A percentile compares a stretch with the other conserved stretches of the same genome.
phyloP scores from a whole-genome alignment of 2,888 invertebrate species.

The Mylabris sibirica region DNA sequence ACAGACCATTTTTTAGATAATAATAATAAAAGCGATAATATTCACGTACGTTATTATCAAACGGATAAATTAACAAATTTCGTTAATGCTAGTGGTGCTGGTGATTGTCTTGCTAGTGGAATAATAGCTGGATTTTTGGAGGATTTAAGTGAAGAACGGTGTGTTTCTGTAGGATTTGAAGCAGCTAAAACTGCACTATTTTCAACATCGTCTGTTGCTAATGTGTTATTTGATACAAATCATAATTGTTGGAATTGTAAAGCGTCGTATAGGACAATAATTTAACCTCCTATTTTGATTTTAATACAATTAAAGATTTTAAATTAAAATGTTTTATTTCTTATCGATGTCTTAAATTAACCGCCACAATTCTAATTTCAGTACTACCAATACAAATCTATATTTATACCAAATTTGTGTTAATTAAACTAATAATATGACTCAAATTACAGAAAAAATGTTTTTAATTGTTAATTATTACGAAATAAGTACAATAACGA shows the following conservation, averaged over 20 bases:
- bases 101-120: conserved; percentile 79
- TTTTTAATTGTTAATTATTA: too few species aligned
- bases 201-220: conserved; percentile 69
- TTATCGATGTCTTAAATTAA: not conserved
- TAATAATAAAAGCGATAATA: conserved; percentile 14
- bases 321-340: not conserved
- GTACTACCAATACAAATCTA: too few species aligned
- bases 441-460: too few species aligned
- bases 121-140: conserved; percentile 71
- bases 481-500: too few species aligned
- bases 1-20: conserved; percentile 46
- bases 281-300: not conserved
- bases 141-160: conserved; percentile 65
- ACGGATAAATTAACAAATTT: conserved; percentile 60
- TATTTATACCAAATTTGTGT: too few species aligned
- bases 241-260: conserved; percentile 25
- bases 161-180: conserved; percentile 69
- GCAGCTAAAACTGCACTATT: conserved; percentile 69
- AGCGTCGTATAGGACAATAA: conserved; percentile 18
- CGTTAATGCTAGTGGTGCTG: conserved; percentile 83
- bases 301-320: not conserved
- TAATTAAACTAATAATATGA: too few species aligned
- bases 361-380: not conserved
- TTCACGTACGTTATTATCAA: conserved; percentile 60
- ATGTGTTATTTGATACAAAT: conserved; percentile 50